Percentiles rank a stretch among this genome's conserved stretches.
Evolutionary conservation across 2,888 invertebrate genomes (phyloP).

Genomic region (Dastarcus helophoroides): DNA sequence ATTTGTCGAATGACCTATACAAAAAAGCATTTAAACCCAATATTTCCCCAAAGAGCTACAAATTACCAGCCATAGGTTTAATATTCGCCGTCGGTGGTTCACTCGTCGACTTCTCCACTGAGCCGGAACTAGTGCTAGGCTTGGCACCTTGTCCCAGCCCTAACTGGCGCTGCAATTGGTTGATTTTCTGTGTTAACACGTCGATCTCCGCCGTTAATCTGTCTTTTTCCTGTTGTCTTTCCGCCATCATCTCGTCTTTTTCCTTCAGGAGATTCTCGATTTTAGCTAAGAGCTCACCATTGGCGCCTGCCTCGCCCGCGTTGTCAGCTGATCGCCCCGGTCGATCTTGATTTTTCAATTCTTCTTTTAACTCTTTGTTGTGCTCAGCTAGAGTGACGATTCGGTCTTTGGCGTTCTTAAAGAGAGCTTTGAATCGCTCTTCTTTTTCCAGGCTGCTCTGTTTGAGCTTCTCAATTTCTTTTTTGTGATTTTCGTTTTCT

Average conservation of each 20-base stretch:
- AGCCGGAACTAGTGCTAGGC: constrained; percentile 55
- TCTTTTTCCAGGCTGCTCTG: constrained; percentile 36
- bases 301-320: constrained; percentile 30
- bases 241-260: constrained; percentile 44
- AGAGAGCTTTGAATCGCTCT: constrained; percentile 40
- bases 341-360: constrained; percentile 35
- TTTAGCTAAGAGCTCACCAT: constrained; percentile 43
- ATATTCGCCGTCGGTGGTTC: constrained; percentile 82
- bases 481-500: constrained; percentile 45
- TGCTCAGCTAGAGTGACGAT: constrained; percentile 62
- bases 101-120: constrained; percentile 43
- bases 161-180: constrained; percentile 39
- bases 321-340: constrained; percentile 36
- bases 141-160: constrained; percentile 53
- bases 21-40: neutral
- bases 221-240: constrained; percentile 58
- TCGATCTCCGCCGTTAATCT: constrained; percentile 57
- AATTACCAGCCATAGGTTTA: constrained; percentile 77
- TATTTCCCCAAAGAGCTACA: neutral
- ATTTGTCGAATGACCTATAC: constrained; percentile 32
- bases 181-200: constrained; percentile 53
- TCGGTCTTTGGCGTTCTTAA: constrained; percentile 63
- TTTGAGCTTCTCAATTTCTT: constrained; percentile 37
- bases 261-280: constrained; percentile 56
- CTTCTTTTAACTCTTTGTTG: constrained; percentile 49